Evolutionary conservation across 2,113 vertebrate species (phyloP), one percentile per base, ranked within the genome.

Genomic region (Dunckerocampus dactyliophorus): DNA sequence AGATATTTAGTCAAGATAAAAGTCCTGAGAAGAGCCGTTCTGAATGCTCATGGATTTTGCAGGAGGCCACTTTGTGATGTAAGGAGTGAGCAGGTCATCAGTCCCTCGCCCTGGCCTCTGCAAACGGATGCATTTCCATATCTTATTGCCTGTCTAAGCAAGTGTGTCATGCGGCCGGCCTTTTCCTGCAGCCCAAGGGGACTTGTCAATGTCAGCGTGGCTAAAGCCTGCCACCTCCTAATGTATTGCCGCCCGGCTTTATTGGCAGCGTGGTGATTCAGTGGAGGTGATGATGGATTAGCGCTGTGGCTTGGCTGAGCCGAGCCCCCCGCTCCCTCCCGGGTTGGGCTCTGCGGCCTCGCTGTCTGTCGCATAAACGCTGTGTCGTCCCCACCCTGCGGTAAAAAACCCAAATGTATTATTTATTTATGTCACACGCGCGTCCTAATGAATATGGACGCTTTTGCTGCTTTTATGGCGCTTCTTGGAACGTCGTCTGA

Each of bases 141-240:
- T 76, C 80, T 82, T 88, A 88, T 85, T 89, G 88, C 85, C 77
- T 82, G 76, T 76, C 85, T 89, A 89, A 90, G 87, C 89, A 88
- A 83, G 79, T 75, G 83, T 83, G 80, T 80, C 64, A 58, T 62
- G 75, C 50, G 47, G 65, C 71, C 77, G 63, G 79, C 74, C 76
- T 80, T 84, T 82, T 74, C 80, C 71, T 67, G 47, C 79, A 81
- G 84, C 87, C 85, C 86, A 73, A 82, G 89, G 89, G 87, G 84
- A 86, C 73, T 77, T 79, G 84, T 90, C 87, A 88, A 87, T 91
- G 88, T 92, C 89, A 91, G 89, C 87, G 87, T 78, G 76, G 64
- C 86, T 85, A 84, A 88, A 86, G 81, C 82, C 83, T 82, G 87
- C 84, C 89, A 82, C 80, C 86, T 80, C 37, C 86, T 88, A 89